Evolutionary conservation across 2,888 invertebrate species (phyloP).

Genomic region (Polydrusus pterygomalis): DNA sequence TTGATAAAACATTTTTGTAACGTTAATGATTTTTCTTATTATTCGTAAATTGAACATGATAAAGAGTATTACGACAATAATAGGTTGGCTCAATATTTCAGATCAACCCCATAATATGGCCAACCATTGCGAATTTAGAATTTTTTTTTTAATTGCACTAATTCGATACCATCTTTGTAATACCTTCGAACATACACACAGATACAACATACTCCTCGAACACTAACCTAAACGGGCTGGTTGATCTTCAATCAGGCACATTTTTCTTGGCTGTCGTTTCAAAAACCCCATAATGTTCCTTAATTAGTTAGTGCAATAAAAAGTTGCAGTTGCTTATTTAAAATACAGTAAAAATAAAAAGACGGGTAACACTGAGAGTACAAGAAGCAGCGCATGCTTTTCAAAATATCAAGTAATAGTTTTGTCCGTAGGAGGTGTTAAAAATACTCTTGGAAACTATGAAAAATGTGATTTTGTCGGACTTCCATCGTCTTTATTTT

Average conservation of each 20-base stretch:
- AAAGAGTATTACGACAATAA: conserved; percentile 14
- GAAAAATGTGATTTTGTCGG: too few species aligned
- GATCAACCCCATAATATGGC: not conserved
- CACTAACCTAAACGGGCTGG: conserved; percentile 14
- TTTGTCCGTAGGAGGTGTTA: too few species aligned
- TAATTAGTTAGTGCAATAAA: not conserved
- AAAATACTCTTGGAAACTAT: too few species aligned
- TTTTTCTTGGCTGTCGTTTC: conserved; percentile 10
- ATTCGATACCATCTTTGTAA: not conserved
- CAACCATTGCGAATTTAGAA: conserved; percentile 3
- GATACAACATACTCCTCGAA: conserved; percentile 1
- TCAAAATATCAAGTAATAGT: not conserved
- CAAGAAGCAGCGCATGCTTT: not conserved
- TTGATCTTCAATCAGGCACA: conserved; percentile 18
- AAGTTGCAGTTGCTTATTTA: not conserved
- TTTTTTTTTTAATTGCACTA: conserved; percentile 23
- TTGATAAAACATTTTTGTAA: too few species aligned
- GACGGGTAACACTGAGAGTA: not conserved
- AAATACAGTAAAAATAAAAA: not conserved
- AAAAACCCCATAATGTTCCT: not conserved
- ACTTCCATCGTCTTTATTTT: too few species aligned
- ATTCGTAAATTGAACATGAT: not conserved
- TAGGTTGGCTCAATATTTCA: not conserved
- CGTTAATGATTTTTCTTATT: not conserved
- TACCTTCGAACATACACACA: not conserved